Conservation (phyloP, 2,888 invertebrate species). For the Dastarcus helophoroides region DNA sequence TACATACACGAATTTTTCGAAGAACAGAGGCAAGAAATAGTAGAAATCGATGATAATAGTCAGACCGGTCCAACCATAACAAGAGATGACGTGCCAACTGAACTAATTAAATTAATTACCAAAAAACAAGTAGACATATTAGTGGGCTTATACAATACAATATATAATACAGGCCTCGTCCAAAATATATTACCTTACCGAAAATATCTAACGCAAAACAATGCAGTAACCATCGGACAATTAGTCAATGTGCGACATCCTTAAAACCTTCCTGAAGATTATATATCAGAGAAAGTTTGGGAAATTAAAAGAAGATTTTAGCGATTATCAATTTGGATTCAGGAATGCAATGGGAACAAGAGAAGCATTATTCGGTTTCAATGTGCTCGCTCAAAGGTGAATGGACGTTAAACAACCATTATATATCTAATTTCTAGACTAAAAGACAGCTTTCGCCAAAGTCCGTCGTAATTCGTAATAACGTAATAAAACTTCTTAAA, state of each 20-base stretch:
- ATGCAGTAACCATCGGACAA: constrained; percentile 1
- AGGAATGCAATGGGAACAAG: constrained; percentile 5
- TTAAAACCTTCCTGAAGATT: constrained; percentile 4
- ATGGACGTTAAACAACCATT: constrained; percentile 1
- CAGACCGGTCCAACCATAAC: no score
- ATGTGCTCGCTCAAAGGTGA: constrained; percentile 2
- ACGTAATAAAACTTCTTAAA: constrained; percentile 2
- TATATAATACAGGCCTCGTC: constrained; percentile 3
- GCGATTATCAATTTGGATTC: constrained; percentile 5
- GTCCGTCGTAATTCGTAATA: constrained; percentile 3
- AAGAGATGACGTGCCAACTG: no score
- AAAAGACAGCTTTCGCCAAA: constrained; percentile 5
- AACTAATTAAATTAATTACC: no score
- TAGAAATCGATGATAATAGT: no score
- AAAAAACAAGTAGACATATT: constrained; percentile 1
- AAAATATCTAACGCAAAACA: constrained; percentile 4
- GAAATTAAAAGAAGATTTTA: constrained; percentile 3
- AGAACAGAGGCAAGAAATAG: no score
- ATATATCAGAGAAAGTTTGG: constrained; percentile 1
- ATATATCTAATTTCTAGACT: constrained; percentile 3
- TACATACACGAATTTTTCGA: constrained; percentile 12
- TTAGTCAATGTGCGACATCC: constrained; percentile 4
- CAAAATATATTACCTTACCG: constrained; percentile 4
- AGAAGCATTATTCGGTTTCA: constrained; percentile 2
- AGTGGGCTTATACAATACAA: constrained; percentile 4